A percentile compares a stretch with the other conserved stretches of the same genome.
These are phyloP conservation scores for Sciurus carolinensis DNA, from an alignment of 2,797 vertebrate species.

Conservation along the genomic window DNA sequence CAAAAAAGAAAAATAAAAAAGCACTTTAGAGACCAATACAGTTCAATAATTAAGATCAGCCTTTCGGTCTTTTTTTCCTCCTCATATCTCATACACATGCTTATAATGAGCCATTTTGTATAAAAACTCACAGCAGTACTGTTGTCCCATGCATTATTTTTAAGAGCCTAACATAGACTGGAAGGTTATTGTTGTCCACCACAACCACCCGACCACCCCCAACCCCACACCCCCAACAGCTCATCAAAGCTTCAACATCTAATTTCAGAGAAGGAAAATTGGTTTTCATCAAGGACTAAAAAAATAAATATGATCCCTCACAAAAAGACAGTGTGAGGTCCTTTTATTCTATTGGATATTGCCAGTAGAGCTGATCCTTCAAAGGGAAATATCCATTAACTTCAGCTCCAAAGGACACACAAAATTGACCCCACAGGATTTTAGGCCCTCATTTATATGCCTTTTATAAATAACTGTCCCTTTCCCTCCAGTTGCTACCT, in stretches of 20 bases:
- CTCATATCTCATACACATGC: not conserved
- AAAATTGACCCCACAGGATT: conserved; percentile 10
- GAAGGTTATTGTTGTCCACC: not conserved
- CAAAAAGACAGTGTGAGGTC: conserved; percentile 31
- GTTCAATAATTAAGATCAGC: conserved; percentile 37
- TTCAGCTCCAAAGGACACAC: conserved; percentile 46
- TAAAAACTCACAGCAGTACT: not conserved
- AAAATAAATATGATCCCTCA: conserved; percentile 61
- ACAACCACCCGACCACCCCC: no score
- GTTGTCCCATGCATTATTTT: not conserved
- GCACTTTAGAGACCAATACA: not conserved
- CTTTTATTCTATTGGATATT: conserved; percentile 38
- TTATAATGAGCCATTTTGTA: not conserved
- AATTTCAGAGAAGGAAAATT: conserved; percentile 61
- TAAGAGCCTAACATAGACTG: not conserved
- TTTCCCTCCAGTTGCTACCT: conserved; percentile 41
- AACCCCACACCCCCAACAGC: not conserved
- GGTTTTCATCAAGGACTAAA: conserved; percentile 54
- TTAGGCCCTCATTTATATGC: conserved; percentile 23
- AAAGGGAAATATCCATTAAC: conserved; percentile 63
- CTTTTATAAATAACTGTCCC: conserved; percentile 47
- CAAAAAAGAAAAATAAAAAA: not conserved
- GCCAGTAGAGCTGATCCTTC: conserved; percentile 51
- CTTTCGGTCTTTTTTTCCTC: not conserved
- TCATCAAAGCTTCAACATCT: conserved; percentile 64